A percentile compares a stretch with the other conserved stretches of the same genome.
These are phyloP conservation scores for Tenthredo distinguenda DNA, from an alignment of 2,888 invertebrate genomes.

Conservation along the genomic window DNA sequence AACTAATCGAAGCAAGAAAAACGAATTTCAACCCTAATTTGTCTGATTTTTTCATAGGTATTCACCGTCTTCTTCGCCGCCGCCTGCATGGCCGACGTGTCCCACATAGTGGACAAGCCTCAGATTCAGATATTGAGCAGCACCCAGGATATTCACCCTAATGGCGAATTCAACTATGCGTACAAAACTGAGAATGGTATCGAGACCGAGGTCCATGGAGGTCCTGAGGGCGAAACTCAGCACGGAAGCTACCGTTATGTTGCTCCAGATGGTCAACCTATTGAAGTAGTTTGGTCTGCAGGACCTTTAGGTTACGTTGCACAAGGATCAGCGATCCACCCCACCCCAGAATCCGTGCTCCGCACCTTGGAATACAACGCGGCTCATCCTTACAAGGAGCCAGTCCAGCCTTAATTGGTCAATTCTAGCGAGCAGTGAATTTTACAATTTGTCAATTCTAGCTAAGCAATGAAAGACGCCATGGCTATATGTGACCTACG, in stretches of 20 bases:
- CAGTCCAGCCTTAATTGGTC: not conserved
- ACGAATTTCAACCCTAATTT: not conserved
- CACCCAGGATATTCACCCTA: not conserved
- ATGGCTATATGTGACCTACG: not conserved
- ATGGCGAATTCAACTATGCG: not conserved
- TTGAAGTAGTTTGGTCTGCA: slow-evolving; percentile 12
- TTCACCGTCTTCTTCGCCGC: slow-evolving; percentile 40
- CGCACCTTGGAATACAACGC: not conserved
- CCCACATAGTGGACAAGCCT: slow-evolving; percentile 17
- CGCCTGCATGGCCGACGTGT: slow-evolving; percentile 50
- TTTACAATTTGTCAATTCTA: not conserved
- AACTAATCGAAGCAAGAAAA: not conserved
- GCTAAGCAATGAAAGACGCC: not conserved
- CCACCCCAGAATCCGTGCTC: not conserved
- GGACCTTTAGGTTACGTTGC: slow-evolving; percentile 13
- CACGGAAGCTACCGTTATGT: slow-evolving; percentile 25
- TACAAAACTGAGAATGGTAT: slow-evolving; percentile 38
- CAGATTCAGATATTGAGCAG: not conserved
- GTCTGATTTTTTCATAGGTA: slow-evolving; percentile 23
- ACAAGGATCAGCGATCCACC: not conserved
- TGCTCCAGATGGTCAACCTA: slow-evolving; percentile 11
- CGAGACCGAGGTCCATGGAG: not conserved
- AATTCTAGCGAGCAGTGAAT: not conserved
- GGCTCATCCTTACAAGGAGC: slow-evolving; percentile 24
- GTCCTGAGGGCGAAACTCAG: not conserved